Evolutionary conservation across 2,888 invertebrate species (phyloP).

Genomic region (Caenorhabditis afra): DNA sequence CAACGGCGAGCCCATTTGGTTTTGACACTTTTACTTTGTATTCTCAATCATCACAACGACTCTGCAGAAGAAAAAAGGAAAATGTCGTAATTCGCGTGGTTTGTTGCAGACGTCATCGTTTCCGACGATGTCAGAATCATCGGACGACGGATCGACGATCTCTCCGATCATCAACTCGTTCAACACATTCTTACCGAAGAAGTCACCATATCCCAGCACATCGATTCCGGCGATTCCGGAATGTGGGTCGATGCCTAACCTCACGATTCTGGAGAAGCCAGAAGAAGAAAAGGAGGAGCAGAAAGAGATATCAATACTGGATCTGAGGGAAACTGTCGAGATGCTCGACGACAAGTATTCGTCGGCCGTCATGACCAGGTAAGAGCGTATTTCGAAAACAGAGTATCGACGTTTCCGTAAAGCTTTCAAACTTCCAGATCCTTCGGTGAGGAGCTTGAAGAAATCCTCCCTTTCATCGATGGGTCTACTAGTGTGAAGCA

Average conservation of each 20-base stretch:
- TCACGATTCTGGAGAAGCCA: slow-evolving; percentile 50
- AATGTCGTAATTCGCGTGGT: no score
- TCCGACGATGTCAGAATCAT: slow-evolving; percentile 74
- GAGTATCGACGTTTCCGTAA: slow-evolving; percentile 23
- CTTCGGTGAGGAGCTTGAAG: slow-evolving; percentile 77
- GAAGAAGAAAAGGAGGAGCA: slow-evolving; percentile 36
- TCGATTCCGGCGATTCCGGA: slow-evolving; percentile 55
- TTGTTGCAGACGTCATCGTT: slow-evolving; percentile 77
- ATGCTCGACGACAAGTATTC: slow-evolving; percentile 56
- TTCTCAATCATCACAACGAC: slow-evolving; percentile 26
- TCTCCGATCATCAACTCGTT: slow-evolving; percentile 63
- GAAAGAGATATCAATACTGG: slow-evolving; percentile 50
- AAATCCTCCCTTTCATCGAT: slow-evolving; percentile 78
- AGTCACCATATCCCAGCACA: slow-evolving; percentile 46
- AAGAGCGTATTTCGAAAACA: slow-evolving; percentile 26
- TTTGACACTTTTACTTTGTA: slow-evolving; percentile 34
- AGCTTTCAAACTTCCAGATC: slow-evolving; percentile 67
- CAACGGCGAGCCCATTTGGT: slow-evolving; percentile 13
- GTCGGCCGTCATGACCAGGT: slow-evolving; percentile 56
- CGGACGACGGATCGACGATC: slow-evolving; percentile 68
- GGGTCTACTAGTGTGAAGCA: slow-evolving; percentile 60
- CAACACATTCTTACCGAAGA: slow-evolving; percentile 54
- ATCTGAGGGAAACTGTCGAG: slow-evolving; percentile 53
- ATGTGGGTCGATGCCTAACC: slow-evolving; percentile 66
- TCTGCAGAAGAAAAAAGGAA: slow-evolving; percentile 16